Percentiles rank a stretch among this genome's conserved stretches.
Conservation (phyloP, 2,888 invertebrate genomes). For the Dicyrtoma fusca region DNA sequence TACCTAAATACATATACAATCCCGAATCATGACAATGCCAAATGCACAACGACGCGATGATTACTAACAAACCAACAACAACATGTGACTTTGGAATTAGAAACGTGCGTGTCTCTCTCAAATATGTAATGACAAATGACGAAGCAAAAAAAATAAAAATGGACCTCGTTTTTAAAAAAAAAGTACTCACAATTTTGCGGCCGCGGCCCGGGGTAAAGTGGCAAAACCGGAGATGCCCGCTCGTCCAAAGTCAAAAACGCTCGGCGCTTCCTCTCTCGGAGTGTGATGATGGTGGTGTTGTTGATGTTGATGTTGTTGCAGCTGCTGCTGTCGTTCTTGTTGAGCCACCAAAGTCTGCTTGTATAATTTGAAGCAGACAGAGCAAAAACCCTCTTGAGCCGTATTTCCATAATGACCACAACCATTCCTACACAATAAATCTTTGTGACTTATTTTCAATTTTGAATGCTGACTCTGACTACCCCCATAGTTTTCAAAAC, state of each 20-base stretch:
- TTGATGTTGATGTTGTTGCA: background rate
- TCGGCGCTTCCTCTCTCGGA: conserved; percentile 18
- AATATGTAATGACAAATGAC: conserved; percentile 1
- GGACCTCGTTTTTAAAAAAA: too few species aligned
- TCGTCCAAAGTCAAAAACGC: conserved; percentile 45
- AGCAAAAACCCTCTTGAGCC: conserved; percentile 97
- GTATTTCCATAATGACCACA: conserved; percentile 98
- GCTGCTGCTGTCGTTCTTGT: background rate
- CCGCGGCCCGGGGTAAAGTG: conserved; percentile 53
- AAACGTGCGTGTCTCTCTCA: too few species aligned
- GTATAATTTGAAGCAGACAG: conserved; percentile 88
- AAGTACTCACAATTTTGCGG: conserved; percentile 55
- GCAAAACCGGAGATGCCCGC: conserved; percentile 51
- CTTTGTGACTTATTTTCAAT: conserved; percentile 59
- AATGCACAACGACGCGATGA: too few species aligned
- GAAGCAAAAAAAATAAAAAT: too few species aligned
- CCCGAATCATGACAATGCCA: too few species aligned
- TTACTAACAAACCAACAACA: too few species aligned
- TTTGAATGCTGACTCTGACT: conserved; percentile 25
- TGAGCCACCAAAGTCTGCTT: conserved; percentile 59
- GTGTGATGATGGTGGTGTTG: background rate
- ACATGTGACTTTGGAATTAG: too few species aligned
- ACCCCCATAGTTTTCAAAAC: conserved; percentile 11
- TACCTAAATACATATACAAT: too few species aligned
- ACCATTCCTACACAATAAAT: conserved; percentile 88